These are phyloP conservation scores for Aleiodes sp. DNA, from an alignment of 1,140 invertebrate species.

Conservation along the genomic window DNA sequence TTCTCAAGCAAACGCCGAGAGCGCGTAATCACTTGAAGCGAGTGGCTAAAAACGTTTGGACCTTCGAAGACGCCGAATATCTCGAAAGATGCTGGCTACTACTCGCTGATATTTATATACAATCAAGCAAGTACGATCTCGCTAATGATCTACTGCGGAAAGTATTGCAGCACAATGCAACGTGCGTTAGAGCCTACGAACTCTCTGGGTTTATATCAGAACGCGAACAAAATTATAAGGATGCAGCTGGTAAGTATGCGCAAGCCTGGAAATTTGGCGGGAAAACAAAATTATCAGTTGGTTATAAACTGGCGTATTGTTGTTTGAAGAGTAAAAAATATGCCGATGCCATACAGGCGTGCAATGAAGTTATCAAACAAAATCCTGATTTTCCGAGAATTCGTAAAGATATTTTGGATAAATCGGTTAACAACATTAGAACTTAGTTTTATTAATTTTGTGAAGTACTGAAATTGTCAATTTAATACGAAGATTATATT, in stretches of 20 bases:
- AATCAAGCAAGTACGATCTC: slow-evolving; percentile 86
- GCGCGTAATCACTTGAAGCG: slow-evolving; percentile 93
- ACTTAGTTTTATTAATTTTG: slow-evolving; percentile 59
- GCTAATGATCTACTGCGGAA: slow-evolving; percentile 84
- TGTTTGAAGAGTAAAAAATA: slow-evolving; percentile 91
- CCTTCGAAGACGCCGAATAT: slow-evolving; percentile 94
- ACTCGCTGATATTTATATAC: slow-evolving; percentile 90
- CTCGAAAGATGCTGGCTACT: slow-evolving; percentile 94
- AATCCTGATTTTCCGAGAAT: slow-evolving; percentile 92
- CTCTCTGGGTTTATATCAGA: slow-evolving; percentile 88
- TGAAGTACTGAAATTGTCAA: neutral
- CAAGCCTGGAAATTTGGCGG: slow-evolving; percentile 86
- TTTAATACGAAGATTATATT: neutral
- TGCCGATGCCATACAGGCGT: slow-evolving; percentile 86
- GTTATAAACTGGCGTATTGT: slow-evolving; percentile 93
- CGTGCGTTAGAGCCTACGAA: slow-evolving; percentile 91
- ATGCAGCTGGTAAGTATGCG: slow-evolving; percentile 85
- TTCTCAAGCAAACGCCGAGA: slow-evolving; percentile 89
- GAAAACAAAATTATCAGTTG: slow-evolving; percentile 82
- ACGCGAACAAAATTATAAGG: slow-evolving; percentile 90
- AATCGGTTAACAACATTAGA: slow-evolving; percentile 86
- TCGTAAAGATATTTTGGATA: slow-evolving; percentile 93
- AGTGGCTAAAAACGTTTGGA: slow-evolving; percentile 88
- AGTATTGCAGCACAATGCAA: slow-evolving; percentile 89
- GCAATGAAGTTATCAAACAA: slow-evolving; percentile 81